phyloP scores from a whole-genome alignment of 2,113 vertebrate genomes.

The Nothoprocta pentlandii region DNA sequence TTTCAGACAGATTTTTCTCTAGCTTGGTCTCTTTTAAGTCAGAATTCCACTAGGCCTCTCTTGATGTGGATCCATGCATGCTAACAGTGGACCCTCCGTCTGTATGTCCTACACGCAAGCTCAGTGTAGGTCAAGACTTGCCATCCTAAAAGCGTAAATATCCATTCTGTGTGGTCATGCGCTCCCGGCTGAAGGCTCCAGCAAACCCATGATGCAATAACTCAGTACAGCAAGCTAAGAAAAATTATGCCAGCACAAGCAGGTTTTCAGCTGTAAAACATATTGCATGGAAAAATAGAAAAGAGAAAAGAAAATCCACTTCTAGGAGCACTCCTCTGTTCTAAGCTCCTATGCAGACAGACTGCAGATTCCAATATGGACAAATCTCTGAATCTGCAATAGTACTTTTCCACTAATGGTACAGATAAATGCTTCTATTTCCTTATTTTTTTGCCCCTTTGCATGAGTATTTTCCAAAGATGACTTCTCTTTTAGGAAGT shows the following conservation, averaged over 20 bases:
- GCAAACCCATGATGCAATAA: background rate
- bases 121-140: accelerated
- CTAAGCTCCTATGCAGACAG: background rate
- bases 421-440: background rate
- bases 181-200: background rate
- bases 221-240: background rate
- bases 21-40: background rate
- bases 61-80: accelerated
- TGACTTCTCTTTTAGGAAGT: background rate
- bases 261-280: background rate
- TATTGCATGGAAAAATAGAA: background rate
- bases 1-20: background rate
- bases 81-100: background rate
- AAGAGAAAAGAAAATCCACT: too few relatives aligned
- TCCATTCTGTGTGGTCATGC: background rate
- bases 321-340: background rate
- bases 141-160: background rate
- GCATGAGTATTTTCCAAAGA: background rate
- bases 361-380: background rate
- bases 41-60: background rate
- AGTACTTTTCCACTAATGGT: background rate
- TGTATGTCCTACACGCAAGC: background rate
- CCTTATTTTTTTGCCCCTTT: background rate
- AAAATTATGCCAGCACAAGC: accelerated
- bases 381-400: background rate